Conservation (phyloP, 1,140 invertebrate species). For the Paraescarpia echinospica region DNA sequence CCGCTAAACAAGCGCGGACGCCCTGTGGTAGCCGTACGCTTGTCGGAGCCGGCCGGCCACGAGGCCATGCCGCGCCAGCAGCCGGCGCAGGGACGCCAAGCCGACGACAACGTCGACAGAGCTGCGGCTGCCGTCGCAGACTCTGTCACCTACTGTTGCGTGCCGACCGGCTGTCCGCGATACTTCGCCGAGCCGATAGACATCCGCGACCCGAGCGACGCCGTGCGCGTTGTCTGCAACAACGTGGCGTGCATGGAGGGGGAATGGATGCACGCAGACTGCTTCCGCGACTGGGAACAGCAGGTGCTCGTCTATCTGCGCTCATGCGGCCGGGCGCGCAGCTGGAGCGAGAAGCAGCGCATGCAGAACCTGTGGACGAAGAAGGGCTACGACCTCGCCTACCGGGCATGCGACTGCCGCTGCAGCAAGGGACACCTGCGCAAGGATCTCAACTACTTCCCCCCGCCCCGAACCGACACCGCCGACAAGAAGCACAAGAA, state of each 20-base stretch:
- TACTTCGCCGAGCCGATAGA: slow-evolving; percentile 67
- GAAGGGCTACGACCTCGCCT: slow-evolving; percentile 92
- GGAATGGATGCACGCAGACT: slow-evolving; percentile 91
- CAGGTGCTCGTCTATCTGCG: slow-evolving; percentile 83
- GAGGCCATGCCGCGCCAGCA: slow-evolving; percentile 7
- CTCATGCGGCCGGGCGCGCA: slow-evolving; percentile 83
- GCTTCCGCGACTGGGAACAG: slow-evolving; percentile 92
- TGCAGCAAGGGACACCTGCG: slow-evolving; percentile 87
- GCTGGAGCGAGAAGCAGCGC: slow-evolving; percentile 91
- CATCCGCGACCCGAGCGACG: slow-evolving; percentile 71
- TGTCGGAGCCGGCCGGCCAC: slow-evolving; percentile 1
- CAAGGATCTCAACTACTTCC: slow-evolving; percentile 90
- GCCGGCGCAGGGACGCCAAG: slow-evolving; percentile 8
- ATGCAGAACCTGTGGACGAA: slow-evolving; percentile 96
- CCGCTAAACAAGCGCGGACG: not conserved
- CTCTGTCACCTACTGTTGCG: slow-evolving; percentile 65
- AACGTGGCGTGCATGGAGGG: slow-evolving; percentile 86
- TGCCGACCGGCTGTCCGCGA: slow-evolving; percentile 74
- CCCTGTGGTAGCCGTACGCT: not conserved
- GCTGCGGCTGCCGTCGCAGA: not conserved
- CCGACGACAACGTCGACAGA: not conserved
- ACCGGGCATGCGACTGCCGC: slow-evolving; percentile 76
- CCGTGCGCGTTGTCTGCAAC: slow-evolving; percentile 89
- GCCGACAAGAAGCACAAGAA: slow-evolving; percentile 57
- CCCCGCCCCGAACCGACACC: slow-evolving; percentile 60